Conservation (phyloP, 2,113 vertebrate genomes). For the Sebastes schlegelii region DNA sequence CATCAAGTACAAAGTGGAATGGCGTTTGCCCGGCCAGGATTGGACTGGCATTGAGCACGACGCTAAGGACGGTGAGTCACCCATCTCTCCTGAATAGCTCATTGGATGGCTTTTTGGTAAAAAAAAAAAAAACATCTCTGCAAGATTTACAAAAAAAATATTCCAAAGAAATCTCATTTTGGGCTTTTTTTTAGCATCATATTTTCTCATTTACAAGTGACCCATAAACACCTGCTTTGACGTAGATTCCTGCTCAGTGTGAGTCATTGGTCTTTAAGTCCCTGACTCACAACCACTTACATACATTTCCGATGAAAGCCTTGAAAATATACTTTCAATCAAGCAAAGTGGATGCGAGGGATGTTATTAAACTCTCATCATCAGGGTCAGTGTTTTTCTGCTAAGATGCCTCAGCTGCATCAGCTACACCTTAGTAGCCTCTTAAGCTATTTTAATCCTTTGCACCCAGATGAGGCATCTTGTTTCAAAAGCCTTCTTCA, state of each 20-base stretch:
- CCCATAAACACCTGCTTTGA: constrained; percentile 6
- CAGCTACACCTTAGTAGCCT: neutral
- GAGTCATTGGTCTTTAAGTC: neutral
- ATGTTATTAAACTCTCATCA: neutral
- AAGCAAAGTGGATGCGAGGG: neutral
- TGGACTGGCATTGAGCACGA: constrained; percentile 88
- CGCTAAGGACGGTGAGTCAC: constrained; percentile 87
- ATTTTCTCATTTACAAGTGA: neutral
- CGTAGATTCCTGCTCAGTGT: neutral
- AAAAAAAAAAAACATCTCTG: no score
- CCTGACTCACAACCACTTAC: constrained; percentile 14
- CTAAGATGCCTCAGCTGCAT: constrained; percentile 18
- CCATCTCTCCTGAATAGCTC: neutral
- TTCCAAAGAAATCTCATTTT: neutral
- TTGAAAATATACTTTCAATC: constrained; percentile 6
- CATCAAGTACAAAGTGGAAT: constrained; percentile 92
- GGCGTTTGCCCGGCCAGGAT: constrained; percentile 85
- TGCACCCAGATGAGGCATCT: neutral
- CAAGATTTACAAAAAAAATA: no score
- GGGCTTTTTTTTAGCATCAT: neutral
- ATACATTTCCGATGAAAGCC: neutral
- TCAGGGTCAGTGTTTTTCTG: constrained; percentile 4
- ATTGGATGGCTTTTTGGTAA: no score
- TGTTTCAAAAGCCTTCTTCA: neutral
- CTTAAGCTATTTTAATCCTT: constrained; percentile 4